These are phyloP conservation scores for Triplophysa dalaica DNA, from an alignment of 2,113 vertebrate species.

Conservation along the genomic window DNA sequence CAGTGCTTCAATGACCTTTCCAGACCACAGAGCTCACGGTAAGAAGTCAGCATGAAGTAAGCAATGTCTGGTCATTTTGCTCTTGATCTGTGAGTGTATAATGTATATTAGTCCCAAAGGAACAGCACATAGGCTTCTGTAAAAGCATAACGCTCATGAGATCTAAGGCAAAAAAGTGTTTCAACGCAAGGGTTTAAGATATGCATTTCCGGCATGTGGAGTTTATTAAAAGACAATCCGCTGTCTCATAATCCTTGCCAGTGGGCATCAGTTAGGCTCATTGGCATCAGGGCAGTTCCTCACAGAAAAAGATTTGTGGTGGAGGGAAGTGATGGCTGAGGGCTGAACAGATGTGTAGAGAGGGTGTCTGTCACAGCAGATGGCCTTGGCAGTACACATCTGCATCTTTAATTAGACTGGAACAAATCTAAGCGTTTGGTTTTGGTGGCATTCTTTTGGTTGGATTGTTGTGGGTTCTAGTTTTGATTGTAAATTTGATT, in stretches of 20 bases:
- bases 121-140: not conserved
- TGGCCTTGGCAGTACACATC: slow-evolving; percentile 20
- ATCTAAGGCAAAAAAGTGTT: slow-evolving; percentile 8
- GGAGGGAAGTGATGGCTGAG: slow-evolving; percentile 25
- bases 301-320: slow-evolving; percentile 40
- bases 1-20: slow-evolving; percentile 50
- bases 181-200: slow-evolving; percentile 28
- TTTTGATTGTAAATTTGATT: slow-evolving; percentile 4
- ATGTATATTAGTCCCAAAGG: slow-evolving; percentile 10
- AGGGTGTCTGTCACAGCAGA: slow-evolving; percentile 21
- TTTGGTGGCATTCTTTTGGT: slow-evolving; percentile 5
- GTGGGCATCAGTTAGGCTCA: slow-evolving; percentile 45
- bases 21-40: slow-evolving; percentile 57
- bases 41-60: slow-evolving; percentile 49
- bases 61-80: slow-evolving; percentile 37
- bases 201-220: slow-evolving; percentile 47
- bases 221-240: slow-evolving; percentile 50
- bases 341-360: slow-evolving; percentile 34
- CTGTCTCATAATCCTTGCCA: slow-evolving; percentile 40
- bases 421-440: not conserved
- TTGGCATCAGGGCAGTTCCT: slow-evolving; percentile 46
- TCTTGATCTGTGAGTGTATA: slow-evolving; percentile 19
- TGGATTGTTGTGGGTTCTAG: not conserved
- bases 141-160: slow-evolving; percentile 18
- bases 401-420: not conserved